A percentile compares a stretch with the other conserved stretches of the same genome.
These are phyloP conservation scores for Dascillus cervinus DNA, from an alignment of 2,888 invertebrate genomes.

Conservation along the genomic window DNA sequence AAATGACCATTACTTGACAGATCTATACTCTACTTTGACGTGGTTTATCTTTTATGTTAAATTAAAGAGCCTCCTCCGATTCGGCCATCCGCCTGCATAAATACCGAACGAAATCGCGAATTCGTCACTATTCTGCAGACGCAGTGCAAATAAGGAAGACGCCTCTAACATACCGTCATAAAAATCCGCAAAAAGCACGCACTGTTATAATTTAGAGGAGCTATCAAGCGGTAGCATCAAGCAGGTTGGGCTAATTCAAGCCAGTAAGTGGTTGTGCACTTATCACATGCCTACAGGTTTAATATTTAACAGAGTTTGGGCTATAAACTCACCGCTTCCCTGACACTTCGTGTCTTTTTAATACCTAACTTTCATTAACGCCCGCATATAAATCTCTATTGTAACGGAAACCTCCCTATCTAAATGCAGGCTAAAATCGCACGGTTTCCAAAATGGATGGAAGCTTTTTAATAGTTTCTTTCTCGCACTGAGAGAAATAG, in stretches of 20 bases:
- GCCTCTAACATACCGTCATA: slow-evolving; percentile 15
- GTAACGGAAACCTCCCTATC: slow-evolving; percentile 33
- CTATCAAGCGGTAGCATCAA: slow-evolving; percentile 31
- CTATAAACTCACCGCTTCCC: slow-evolving; percentile 30
- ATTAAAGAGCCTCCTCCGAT: too few species aligned
- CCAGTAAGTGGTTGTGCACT: slow-evolving; percentile 37
- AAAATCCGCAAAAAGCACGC: slow-evolving; percentile 33
- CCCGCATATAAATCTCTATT: slow-evolving; percentile 41
- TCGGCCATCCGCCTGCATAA: too few species aligned
- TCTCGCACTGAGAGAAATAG: too few species aligned
- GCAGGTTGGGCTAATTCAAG: slow-evolving; percentile 32
- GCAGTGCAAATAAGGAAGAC: slow-evolving; percentile 4
- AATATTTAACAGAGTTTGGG: slow-evolving; percentile 37
- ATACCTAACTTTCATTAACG: slow-evolving; percentile 42
- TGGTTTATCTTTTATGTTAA: too few species aligned
- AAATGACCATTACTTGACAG: slow-evolving; percentile 41
- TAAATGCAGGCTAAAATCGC: slow-evolving; percentile 39
- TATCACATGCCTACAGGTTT: slow-evolving; percentile 39
- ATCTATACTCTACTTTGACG: not conserved
- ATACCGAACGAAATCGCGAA: too few species aligned
- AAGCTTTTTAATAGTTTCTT: too few species aligned
- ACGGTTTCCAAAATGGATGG: too few species aligned
- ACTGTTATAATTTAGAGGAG: slow-evolving; percentile 34
- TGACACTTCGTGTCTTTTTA: slow-evolving; percentile 38
- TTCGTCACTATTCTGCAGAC: too few species aligned